Base-by-base conservation (phyloP, 1,140 invertebrate genomes). In the Cepaea nemoralis region DNA sequence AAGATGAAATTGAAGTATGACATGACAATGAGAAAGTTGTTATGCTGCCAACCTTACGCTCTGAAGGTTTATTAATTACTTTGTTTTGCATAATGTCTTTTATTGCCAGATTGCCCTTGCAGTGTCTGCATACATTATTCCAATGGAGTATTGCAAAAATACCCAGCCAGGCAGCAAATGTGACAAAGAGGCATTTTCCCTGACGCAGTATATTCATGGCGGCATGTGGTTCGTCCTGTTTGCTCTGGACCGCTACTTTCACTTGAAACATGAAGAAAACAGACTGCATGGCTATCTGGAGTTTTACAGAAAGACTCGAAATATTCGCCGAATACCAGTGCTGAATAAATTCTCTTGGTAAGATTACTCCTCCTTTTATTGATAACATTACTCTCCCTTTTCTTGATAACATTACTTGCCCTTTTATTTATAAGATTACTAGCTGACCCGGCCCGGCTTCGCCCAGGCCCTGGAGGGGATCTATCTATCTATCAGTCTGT, bases 241-340 rank as follows among this genome's bases (percentile, higher is more conserved):
- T 5, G 31, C 80, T 1, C 77, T 88, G 50, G 88, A 89, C 40
- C 74, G 84, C 39, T 87, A 82, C 70, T 85, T 79, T 37, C 83
- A 84, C 70, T 55, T 83, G 27, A 82, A 87, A 45, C 88, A 89
- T 59, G 78, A 88, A n/a, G 69, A 82, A 16, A 87, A 76, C 67
- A 83, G 88, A 40, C 84, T 85, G 50, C 69, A 69, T 80, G 88
- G 88, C 24, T 89, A 89, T 70, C 71, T 89, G 35, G 86, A 88
- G 42, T 89, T 89, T 67, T 89, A 88, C 80, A 79, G 88, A 55
- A 81, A 70, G 59, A 89, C 88, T 1, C 67, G 85, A 45, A 81
- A 88, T 80, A 84, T 89, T 33, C 42, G 87, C n/a, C 75, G 86
- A 59, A 55, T 86, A 69, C 87, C 88, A 8, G 77, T 89, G 10